Evolutionary conservation across 2,888 invertebrate species (phyloP).

Genomic region (Synanthedon myopaeformis): DNA sequence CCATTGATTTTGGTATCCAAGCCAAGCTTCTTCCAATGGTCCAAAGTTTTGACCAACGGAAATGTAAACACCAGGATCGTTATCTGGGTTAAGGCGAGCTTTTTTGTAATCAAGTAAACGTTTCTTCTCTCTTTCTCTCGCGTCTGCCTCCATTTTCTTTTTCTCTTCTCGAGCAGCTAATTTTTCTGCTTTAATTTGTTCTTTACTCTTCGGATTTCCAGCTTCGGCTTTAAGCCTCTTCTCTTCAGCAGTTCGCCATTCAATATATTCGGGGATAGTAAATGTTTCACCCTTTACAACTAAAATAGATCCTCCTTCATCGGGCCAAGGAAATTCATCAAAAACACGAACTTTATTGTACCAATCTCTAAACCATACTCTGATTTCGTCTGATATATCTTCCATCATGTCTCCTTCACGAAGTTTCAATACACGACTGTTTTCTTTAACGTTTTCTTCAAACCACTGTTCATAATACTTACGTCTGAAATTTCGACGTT

Average conservation of each 20-base stretch:
- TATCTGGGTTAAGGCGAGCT: conserved; percentile 54
- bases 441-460: conserved; percentile 56
- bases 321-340: conserved; percentile 79
- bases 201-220: conserved; percentile 39
- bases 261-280: conserved; percentile 70
- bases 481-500: conserved; percentile 52
- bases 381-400: conserved; percentile 80
- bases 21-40: conserved; percentile 31
- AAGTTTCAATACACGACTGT: conserved; percentile 55
- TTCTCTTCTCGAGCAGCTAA: conserved; percentile 46
- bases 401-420: conserved; percentile 75
- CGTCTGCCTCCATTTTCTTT: conserved; percentile 37
- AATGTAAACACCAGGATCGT: conserved; percentile 52
- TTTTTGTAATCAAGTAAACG: conserved; percentile 52
- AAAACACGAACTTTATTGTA: conserved; percentile 68
- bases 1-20: conserved; percentile 44
- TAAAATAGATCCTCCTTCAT: conserved; percentile 77
- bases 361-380: conserved; percentile 80
- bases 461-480: conserved; percentile 54
- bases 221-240: conserved; percentile 45
- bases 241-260: conserved; percentile 39
- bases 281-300: conserved; percentile 71
- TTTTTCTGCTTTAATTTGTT: conserved; percentile 59
- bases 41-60: conserved; percentile 26
- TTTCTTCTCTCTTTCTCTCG: conserved; percentile 40